Evolutionary conservation across 2,113 vertebrate genomes (phyloP).

Genomic region (Megaceryle maxima): DNA sequence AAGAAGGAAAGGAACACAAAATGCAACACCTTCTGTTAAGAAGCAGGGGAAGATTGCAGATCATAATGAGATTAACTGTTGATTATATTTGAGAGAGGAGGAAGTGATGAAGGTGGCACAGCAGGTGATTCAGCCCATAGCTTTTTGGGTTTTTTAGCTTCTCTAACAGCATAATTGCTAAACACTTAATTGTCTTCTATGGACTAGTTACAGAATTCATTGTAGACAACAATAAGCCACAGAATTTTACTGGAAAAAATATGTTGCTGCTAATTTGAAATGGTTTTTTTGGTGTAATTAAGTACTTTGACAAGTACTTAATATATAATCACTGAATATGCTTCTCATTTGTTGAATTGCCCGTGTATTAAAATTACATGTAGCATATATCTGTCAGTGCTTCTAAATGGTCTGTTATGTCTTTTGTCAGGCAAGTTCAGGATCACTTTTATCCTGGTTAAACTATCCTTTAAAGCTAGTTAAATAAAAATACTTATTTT

Average conservation of each 20-base stretch:
- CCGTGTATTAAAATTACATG: neutral
- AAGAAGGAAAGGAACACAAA: neutral
- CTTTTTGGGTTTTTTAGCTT: neutral
- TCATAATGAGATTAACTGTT: neutral
- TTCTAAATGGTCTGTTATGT: neutral
- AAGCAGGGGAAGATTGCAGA: neutral
- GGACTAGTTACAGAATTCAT: neutral
- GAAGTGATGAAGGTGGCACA: neutral
- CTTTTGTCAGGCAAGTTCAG: neutral
- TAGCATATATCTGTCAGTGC: neutral
- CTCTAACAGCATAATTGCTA: neutral
- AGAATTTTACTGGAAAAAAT: neutral
- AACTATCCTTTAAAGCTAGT: neutral
- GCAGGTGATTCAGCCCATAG: neutral
- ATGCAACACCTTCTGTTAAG: conserved; percentile 17
- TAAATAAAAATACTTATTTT: neutral
- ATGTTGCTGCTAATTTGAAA: neutral
- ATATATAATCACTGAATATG: neutral
- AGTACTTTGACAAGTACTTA: neutral
- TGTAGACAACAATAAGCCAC: neutral
- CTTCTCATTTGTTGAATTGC: neutral
- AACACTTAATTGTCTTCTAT: neutral
- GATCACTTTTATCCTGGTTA: neutral
- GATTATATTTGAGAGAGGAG: neutral
- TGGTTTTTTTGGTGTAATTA: neutral